Base-by-base conservation (phyloP, 2,797 vertebrate species). In the Fundulus diaphanus region DNA sequence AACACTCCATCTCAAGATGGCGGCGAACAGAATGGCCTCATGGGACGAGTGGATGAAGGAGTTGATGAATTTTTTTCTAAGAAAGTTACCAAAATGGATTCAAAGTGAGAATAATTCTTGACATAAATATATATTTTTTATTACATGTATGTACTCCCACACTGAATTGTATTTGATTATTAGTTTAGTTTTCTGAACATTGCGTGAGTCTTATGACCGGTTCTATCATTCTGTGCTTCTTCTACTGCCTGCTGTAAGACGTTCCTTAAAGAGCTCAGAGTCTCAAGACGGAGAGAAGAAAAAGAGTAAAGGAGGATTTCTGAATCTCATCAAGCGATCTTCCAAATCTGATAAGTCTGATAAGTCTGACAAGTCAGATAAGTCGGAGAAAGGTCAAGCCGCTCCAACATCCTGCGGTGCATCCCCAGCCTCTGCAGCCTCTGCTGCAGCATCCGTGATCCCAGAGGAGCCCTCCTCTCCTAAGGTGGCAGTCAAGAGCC, bases 51-150 rank as follows among this genome's bases (percentile, higher is more conserved):
- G 76, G 98, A 99, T 83, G 98, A 99, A 92, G 98, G 98, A 0
- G 97, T 99, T 22, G 98, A 99, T 79, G 98, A 99, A 90, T 99
- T 99, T 93, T 99, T 99, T 89, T 97, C 97, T 33, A 99, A 97
- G 91, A 99, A 97, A 90, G 97, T 99, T 87, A 98, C 97, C 80
- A 98, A 95, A 93, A 95, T 99, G 93, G 95, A 97, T 85, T 95
- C 96, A 75, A 99, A 97, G 98, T 99, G 94, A 85, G 80, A 7
- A 44, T 16, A 22, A 5, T 18, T 7, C 29, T 69, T 35, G 11
- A 44, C 7, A 44, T 68, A 35, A 40, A 71, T 29, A 27, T 9
- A 22, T 68, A 0, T 76, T 46, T 35, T 13, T 65, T 51, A 12
- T 20, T 49, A 13, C 9, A 2, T 22, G 29, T 24, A 52, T 3